Evolutionary conservation across 1,140 invertebrate genomes (phyloP).

Genomic region (Dendroctonus ponderosae): DNA sequence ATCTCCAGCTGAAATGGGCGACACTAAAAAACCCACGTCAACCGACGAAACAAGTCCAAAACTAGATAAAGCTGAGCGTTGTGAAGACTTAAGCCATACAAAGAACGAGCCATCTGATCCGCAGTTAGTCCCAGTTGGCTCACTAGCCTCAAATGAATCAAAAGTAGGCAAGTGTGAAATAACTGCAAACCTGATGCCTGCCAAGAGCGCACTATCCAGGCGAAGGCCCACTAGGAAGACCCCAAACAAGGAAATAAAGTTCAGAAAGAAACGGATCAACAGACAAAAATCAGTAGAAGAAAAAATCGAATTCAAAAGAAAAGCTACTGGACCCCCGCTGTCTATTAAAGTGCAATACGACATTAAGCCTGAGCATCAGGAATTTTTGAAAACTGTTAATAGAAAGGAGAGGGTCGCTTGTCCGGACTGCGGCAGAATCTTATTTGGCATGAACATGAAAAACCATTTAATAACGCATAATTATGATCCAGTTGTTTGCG

Average conservation of each 20-base stretch:
- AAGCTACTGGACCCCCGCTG: not conserved
- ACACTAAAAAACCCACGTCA: too few species aligned
- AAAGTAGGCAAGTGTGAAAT: too few species aligned
- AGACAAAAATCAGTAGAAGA: slow-evolving; percentile 8
- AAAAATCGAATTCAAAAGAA: slow-evolving; percentile 11
- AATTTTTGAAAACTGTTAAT: slow-evolving; percentile 17
- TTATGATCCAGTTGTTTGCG: slow-evolving; percentile 26
- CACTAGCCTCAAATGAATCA: too few species aligned
- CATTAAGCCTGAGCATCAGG: slow-evolving; percentile 23
- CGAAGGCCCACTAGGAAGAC: too few species aligned
- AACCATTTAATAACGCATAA: slow-evolving; percentile 29
- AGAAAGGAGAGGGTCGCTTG: slow-evolving; percentile 22
- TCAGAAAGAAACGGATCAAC: slow-evolving; percentile 5
- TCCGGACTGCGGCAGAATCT: slow-evolving; percentile 17
- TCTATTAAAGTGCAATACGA: slow-evolving; percentile 14
- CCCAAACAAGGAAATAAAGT: slow-evolving; percentile 8
- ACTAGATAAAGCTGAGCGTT: too few species aligned
- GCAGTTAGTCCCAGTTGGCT: too few species aligned
- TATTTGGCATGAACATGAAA: slow-evolving; percentile 28
- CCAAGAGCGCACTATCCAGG: too few species aligned
- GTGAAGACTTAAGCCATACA: too few species aligned
- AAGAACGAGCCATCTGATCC: too few species aligned
- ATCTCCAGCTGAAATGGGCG: not conserved
- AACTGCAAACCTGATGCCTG: too few species aligned
- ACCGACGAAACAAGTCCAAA: too few species aligned